phyloP scores from a whole-genome alignment of 2,113 vertebrate genomes.

The Scartelaos histophorus region DNA sequence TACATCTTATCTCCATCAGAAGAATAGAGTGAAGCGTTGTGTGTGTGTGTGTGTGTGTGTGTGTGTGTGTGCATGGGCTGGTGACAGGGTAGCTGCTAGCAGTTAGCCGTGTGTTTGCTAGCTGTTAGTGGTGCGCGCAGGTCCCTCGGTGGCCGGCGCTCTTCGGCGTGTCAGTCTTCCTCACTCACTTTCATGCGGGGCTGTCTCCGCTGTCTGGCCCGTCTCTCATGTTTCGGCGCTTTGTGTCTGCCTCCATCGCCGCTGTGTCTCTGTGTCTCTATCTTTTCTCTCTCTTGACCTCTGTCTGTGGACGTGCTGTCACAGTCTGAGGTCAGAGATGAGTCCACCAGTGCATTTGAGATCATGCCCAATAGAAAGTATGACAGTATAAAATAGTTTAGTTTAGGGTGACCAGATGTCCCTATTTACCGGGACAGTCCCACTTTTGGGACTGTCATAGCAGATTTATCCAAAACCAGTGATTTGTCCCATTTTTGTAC shows the following conservation, averaged over 20 bases:
- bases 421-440: no score
- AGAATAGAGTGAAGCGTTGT: constrained; percentile 81
- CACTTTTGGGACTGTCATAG: no score
- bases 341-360: not conserved
- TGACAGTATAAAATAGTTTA: no score
- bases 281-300: constrained; percentile 7
- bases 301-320: not conserved
- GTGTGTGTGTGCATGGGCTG: constrained; percentile 71
- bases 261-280: constrained; percentile 40
- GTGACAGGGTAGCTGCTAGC: constrained; percentile 72
- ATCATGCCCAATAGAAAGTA: not conserved
- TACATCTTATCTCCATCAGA: constrained; percentile 98
- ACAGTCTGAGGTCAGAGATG: not conserved
- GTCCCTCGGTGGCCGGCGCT: constrained; percentile 64
- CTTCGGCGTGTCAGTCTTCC: constrained; percentile 60
- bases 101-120: constrained; percentile 73
- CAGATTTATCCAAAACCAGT: no score
- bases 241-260: constrained; percentile 48
- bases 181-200: constrained; percentile 60
- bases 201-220: constrained; percentile 9
- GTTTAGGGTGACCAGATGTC: no score
- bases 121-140: constrained; percentile 70
- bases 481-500: no score
- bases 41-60: constrained; percentile 75
- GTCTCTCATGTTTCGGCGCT: constrained; percentile 49